Conservation (phyloP, 2,888 invertebrate species). For the Callosobruchus maculatus region DNA sequence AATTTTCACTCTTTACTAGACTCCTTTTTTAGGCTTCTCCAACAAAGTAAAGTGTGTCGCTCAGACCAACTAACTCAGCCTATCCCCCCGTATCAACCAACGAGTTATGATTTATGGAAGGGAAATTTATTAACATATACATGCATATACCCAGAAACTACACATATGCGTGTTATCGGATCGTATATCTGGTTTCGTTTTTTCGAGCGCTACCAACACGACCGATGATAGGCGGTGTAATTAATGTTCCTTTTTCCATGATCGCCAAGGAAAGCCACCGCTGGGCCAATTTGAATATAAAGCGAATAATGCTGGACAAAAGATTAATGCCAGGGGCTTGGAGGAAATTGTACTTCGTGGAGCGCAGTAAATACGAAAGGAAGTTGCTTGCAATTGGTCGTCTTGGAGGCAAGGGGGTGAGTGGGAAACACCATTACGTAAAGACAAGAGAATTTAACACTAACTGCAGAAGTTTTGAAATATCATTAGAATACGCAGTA, state of each 20-base stretch:
- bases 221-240: slow-evolving; percentile 25
- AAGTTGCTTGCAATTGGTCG: not conserved
- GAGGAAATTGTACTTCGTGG: not conserved
- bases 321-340: not conserved
- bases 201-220: slow-evolving; percentile 21
- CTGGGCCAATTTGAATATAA: not conserved
- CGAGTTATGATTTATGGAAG: slow-evolving; percentile 41
- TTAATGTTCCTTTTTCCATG: slow-evolving; percentile 11
- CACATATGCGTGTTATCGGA: slow-evolving; percentile 29
- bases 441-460: too few species aligned
- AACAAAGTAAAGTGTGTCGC: too few species aligned
- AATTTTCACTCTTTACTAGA: too few species aligned
- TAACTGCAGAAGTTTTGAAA: too few species aligned
- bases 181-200: slow-evolving; percentile 26
- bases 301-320: not conserved
- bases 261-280: not conserved
- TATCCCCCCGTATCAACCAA: slow-evolving; percentile 11
- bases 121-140: slow-evolving; percentile 30
- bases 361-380: not conserved
- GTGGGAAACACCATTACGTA: not conserved
- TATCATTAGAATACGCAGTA: too few species aligned
- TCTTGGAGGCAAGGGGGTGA: not conserved
- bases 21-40: too few species aligned
- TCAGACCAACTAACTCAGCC: not conserved
- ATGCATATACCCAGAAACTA: slow-evolving; percentile 26